Evolutionary conservation across 1,140 invertebrate species (phyloP).

Genomic region (Ladona fulva): DNA sequence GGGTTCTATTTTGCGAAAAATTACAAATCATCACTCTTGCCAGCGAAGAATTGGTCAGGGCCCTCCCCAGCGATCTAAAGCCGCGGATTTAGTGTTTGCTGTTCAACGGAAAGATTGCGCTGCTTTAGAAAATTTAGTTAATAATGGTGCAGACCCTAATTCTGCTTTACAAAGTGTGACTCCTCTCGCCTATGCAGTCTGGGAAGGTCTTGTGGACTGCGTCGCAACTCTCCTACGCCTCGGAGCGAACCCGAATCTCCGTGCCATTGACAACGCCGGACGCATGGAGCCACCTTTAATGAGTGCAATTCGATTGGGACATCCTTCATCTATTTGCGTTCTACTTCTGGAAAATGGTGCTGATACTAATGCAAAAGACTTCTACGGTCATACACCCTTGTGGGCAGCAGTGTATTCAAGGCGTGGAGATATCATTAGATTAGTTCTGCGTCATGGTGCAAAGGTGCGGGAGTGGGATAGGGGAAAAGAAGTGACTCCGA

Average conservation of each 20-base stretch:
- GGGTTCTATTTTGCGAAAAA: no score
- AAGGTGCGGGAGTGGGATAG: not conserved
- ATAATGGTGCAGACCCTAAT: not conserved
- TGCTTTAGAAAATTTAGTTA: not conserved
- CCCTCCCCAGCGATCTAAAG: not conserved
- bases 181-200: not conserved
- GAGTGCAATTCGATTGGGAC: not conserved
- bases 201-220: not conserved
- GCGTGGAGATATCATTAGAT: not conserved
- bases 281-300: not conserved
- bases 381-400: not conserved
- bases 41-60: no score
- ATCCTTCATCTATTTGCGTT: not conserved
- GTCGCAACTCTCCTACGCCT: not conserved
- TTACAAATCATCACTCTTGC: no score
- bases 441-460: not conserved
- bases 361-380: not conserved
- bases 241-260: not conserved
- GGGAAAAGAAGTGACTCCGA: not conserved
- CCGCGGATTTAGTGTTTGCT: not conserved
- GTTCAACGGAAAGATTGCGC: not conserved
- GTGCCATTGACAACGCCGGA: not conserved
- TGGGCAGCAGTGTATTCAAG: not conserved
- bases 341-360: not conserved
- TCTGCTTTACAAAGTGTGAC: not conserved